phyloP scores from a whole-genome alignment of 2,113 vertebrate genomes.

The Centropus unirufus region DNA sequence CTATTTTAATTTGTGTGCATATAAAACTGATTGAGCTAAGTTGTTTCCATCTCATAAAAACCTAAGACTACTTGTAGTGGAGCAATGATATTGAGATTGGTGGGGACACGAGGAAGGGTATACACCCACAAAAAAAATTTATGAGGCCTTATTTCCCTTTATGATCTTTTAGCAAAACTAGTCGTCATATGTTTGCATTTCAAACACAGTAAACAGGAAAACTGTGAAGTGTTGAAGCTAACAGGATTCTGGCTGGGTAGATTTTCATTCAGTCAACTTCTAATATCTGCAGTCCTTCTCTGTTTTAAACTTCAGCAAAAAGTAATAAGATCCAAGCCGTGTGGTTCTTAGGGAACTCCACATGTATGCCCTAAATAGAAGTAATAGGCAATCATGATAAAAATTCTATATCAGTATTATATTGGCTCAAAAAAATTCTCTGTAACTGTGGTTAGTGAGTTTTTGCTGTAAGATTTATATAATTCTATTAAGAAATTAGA shows the following conservation, averaged over 20 bases:
- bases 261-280: not conserved
- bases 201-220: not conserved
- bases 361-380: not conserved
- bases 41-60: constrained; percentile 19
- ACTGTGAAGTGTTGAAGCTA: not conserved
- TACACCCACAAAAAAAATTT: not conserved
- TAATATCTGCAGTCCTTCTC: not conserved
- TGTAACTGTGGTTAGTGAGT: not conserved
- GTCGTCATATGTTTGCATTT: not conserved
- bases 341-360: not conserved
- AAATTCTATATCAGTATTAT: not conserved
- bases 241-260: not conserved
- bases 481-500: not conserved
- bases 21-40: not conserved
- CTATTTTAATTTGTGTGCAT: not conserved
- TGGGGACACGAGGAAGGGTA: constrained; percentile 16
- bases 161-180: not conserved
- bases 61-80: not conserved
- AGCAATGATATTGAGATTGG: not conserved
- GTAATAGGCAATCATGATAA: not conserved
- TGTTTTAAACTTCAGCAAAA: not conserved
- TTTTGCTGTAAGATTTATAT: constrained; percentile 10
- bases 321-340: not conserved
- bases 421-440: not conserved
- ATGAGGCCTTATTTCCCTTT: constrained; percentile 14